Conservation (phyloP, 2,113 vertebrate species). For the Peucedramus taeniatus region DNA sequence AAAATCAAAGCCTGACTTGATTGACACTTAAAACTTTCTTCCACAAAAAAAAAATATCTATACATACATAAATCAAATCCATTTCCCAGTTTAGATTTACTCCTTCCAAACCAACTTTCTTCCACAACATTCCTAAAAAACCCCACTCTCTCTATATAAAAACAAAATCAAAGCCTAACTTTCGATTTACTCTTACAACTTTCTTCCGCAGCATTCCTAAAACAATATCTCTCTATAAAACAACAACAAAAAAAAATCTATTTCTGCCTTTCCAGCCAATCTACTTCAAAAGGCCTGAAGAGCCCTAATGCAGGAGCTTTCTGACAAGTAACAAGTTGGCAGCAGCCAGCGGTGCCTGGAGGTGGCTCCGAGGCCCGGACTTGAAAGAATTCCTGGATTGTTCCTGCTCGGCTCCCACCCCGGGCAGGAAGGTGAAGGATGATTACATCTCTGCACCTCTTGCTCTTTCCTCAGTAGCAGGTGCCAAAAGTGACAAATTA, state of each 20-base stretch:
- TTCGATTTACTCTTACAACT: neutral
- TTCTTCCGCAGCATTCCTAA: neutral
- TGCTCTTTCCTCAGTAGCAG: slow-evolving; percentile 53
- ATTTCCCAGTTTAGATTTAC: neutral
- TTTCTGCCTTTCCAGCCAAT: neutral
- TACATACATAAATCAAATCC: neutral
- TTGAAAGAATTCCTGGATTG: slow-evolving; percentile 28
- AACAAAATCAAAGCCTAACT: neutral
- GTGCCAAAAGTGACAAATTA: slow-evolving; percentile 71
- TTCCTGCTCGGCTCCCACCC: neutral
- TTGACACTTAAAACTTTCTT: no score
- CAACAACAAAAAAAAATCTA: neutral
- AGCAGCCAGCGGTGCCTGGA: neutral
- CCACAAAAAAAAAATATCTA: neutral
- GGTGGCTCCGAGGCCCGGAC: neutral
- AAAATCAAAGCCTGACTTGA: no score
- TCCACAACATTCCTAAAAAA: neutral
- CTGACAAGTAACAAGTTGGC: neutral
- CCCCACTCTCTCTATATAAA: accelerated
- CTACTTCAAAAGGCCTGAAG: slow-evolving; percentile 31
- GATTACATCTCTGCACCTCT: slow-evolving; percentile 65
- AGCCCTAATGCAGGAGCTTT: neutral
- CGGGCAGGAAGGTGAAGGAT: slow-evolving; percentile 68
- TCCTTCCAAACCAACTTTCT: neutral
- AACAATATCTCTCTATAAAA: neutral